Percentiles rank a stretch among this genome's conserved stretches.
Evolutionary conservation across 2,113 vertebrate species (phyloP).

Genomic region (Lasiurus cinereus): DNA sequence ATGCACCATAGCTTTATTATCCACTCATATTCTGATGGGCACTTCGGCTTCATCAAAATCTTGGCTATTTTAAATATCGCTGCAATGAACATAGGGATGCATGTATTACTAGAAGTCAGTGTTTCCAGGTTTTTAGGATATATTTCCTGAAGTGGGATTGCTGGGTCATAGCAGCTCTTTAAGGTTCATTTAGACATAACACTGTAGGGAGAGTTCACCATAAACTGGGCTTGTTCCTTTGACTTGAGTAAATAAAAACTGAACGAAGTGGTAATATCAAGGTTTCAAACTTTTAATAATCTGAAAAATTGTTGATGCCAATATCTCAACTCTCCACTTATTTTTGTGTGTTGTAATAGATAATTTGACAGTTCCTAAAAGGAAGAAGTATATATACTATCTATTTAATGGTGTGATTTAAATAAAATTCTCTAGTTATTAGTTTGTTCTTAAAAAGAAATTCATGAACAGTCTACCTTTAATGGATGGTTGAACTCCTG

Average conservation of each 20-base stretch:
- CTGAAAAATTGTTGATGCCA: not conserved
- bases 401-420: conserved; percentile 17
- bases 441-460: conserved; percentile 19
- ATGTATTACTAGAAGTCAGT: not conserved
- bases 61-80: not conserved
- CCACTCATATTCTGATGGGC: not conserved
- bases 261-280: not conserved
- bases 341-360: not conserved
- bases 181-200: conserved; percentile 67
- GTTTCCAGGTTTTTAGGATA: not conserved
- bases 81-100: not conserved
- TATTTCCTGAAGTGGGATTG: not conserved
- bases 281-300: not conserved
- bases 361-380: conserved; percentile 21
- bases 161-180: conserved; percentile 45
- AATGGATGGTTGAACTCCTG: not conserved
- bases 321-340: not conserved
- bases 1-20: not conserved
- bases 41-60: not conserved
- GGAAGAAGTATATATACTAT: not conserved
- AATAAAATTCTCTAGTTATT: not conserved
- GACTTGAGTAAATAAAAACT: not conserved
- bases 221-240: conserved; percentile 27
- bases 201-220: conserved; percentile 32
- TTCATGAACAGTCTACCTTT: not conserved